Evolutionary conservation across 1,140 invertebrate species (phyloP).

Genomic region (Proales similis): DNA sequence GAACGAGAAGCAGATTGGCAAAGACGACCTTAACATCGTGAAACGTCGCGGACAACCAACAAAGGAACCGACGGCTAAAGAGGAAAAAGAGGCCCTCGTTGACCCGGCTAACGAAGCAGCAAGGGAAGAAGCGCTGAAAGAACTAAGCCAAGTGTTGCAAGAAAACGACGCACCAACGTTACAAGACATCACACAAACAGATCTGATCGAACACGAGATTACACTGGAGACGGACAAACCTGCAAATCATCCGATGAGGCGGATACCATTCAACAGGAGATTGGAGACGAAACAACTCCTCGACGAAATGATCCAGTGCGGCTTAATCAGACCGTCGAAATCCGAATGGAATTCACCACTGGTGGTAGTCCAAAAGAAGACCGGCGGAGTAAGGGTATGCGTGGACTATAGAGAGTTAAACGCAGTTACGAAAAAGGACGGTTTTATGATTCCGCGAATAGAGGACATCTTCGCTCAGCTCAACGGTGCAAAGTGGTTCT

Average conservation of each 20-base stretch:
- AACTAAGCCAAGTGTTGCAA: too few species aligned
- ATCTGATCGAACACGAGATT: not conserved
- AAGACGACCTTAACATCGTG: too few species aligned
- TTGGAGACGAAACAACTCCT: not conserved
- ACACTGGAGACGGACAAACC: not conserved
- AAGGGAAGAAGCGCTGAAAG: too few species aligned
- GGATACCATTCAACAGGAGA: not conserved
- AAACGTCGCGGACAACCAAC: too few species aligned
- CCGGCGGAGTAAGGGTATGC: conserved; percentile 2
- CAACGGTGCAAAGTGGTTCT: not conserved
- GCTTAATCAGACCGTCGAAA: conserved; percentile 39
- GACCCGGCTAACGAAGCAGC: too few species aligned
- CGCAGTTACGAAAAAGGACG: conserved; percentile 36
- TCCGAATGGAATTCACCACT: conserved; percentile 15
- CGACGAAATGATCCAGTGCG: conserved; percentile 24
- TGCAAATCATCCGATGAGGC: not conserved
- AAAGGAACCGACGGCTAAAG: too few species aligned
- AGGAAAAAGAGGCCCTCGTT: too few species aligned
- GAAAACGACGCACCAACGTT: too few species aligned
- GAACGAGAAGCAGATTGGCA: too few species aligned
- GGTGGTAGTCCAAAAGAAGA: conserved; percentile 10
- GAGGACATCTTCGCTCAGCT: conserved; percentile 39
- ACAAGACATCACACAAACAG: too few species aligned
- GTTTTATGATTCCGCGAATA: conserved; percentile 36
- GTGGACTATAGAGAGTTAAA: conserved; percentile 39